Evolutionary conservation across 1,140 invertebrate genomes (phyloP).

Genomic region (Sarcophaga bullata): DNA sequence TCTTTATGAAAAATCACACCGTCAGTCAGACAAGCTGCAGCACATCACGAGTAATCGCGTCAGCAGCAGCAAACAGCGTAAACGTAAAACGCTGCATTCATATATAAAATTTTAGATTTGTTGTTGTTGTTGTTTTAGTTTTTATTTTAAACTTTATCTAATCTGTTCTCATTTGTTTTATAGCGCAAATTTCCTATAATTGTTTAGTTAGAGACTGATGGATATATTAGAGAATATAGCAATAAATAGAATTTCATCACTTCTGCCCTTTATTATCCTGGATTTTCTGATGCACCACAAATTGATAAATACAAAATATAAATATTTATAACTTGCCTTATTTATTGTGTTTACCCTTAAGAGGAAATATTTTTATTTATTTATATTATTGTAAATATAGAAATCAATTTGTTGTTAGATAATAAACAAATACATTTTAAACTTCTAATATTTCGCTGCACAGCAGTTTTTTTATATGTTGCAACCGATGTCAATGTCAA

Average conservation of each 20-base stretch:
- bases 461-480: not conserved
- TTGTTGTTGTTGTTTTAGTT: not conserved
- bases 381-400: not conserved
- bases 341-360: not conserved
- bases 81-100: not conserved
- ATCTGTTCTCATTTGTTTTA: not conserved
- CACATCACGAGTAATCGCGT: slow-evolving; percentile 4
- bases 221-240: not conserved
- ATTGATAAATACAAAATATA: too few relatives aligned
- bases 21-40: not conserved
- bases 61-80: not conserved
- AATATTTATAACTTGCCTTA: too few relatives aligned
- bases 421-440: slow-evolving; percentile 4
- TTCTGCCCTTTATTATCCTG: not conserved
- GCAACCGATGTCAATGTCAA: not conserved
- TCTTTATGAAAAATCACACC: slow-evolving; percentile 15
- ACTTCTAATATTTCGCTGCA: not conserved
- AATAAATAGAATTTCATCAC: not conserved
- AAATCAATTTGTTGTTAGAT: not conserved
- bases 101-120: not conserved
- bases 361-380: not conserved
- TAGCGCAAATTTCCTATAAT: not conserved
- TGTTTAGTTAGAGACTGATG: too few relatives aligned
- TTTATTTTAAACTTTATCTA: not conserved
- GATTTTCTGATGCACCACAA: not conserved